Evolutionary conservation across 2,888 invertebrate species (phyloP), one percentile per base, ranked within the genome.

Genomic region (Salpingus planirostris): DNA sequence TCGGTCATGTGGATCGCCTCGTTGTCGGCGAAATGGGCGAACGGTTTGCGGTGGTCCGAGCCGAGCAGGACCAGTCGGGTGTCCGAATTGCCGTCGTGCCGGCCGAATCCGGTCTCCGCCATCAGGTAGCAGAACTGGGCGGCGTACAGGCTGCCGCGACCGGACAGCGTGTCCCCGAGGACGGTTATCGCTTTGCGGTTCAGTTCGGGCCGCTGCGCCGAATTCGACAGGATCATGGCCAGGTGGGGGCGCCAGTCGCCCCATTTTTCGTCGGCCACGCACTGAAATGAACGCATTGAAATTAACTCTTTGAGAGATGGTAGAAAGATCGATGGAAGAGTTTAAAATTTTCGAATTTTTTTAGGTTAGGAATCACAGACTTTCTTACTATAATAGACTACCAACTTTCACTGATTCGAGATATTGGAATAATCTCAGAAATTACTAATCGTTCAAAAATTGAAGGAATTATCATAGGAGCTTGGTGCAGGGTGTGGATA

Each of bases 71-170:
- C 78, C 38, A 92, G 69, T 53, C 88, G 88, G 2, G 74, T 69
- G 10, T 62, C 60, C 2, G 62, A 70, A 54, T 59, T 58, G 45
- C 60, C 68, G 45, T 69, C 68, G 45, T 69, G 68, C 3, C 59
- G 49, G 3, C 69, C 67, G 55, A 80, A 62, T 52, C 59, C 62
- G 38, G 76, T 73, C 51, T 85, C 82, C 1, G 84, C 91, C 67
- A 92, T 80, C 52, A 98, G 68, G 69, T 95, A 96, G 65, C 95
- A 96, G 66, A 97, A 92, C 64, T 97, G 96, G 13, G 95, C 90
- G 2, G 90, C 93, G 67, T 83, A 82, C 32, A 87, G 66, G 52
- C 85, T 84, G 7, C 93, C 92, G 44, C 85, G 78, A 32, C 74
- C 65, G 34, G 71, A 63, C 8, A 86, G 66, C 1, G 80, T 78